Base-by-base conservation (phyloP, 2,888 invertebrate genomes). In the Notodonta ziczac region DNA sequence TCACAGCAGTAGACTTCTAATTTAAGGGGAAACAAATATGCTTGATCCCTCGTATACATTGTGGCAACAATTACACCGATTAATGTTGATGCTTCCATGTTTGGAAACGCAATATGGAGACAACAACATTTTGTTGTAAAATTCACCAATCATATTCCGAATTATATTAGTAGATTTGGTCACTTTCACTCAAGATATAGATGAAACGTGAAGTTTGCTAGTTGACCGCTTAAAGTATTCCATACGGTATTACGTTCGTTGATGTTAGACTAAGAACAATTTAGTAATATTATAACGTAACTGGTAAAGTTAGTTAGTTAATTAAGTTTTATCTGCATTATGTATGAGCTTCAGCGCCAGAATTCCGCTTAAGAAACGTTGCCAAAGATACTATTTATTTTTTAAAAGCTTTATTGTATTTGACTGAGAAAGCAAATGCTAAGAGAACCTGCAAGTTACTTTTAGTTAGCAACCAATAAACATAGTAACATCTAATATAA, bases 181-280 rank as follows among this genome's bases (percentile, higher is more conserved):
- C 5, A n/a, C n/a, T 8, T 9, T 7, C 42, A 8, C 9, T 42
- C 5, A 12, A 42, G 42, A 42, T 24, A 42, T 42, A 42, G 12
- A 9, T 12, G 12, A 6, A 4, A 46, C 46, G n/a, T n/a, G 5
- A n/a, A 68, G 63, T 63, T 68, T 70, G 74, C 62, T 63, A 72
- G 70, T 72, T 35, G 68, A 16, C 60, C 55, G 55, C 65, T 66
- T 48, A 58, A 65, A 66, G 35, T 82, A 86, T 87, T 87, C 83
- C 86, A 84, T 83, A 78, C 70, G 58, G 68, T 73, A 76, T 82
- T 79, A 75, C 66, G 75, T 82, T 82, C 64, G 69, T 87, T 76
- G 80, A 83, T 84, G 84, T 76, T 85, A 86, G 83, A 61, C 60
- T 85, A 84, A 86, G 83, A 61, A 75, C 55, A 76, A 70, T 66